These are phyloP conservation scores for Pogonomyrmex californicus DNA, from an alignment of 1,140 invertebrate species.

Conservation along the genomic window DNA sequence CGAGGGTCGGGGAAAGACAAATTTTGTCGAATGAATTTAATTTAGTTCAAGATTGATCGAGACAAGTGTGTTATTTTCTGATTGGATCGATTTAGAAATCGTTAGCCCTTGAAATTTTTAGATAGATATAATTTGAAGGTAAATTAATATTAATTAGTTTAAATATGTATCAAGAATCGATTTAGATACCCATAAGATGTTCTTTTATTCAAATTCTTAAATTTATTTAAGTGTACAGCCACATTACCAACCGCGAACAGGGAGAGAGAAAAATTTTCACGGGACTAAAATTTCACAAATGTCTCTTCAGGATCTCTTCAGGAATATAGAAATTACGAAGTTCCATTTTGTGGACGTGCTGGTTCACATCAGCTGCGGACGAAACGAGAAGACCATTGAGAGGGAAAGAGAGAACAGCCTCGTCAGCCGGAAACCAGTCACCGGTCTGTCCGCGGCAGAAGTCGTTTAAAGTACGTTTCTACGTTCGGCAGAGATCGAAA, in stretches of 20 bases:
- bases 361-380: slow-evolving; percentile 6
- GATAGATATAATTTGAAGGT: not conserved
- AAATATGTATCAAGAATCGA: not conserved
- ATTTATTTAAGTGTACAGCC: not conserved
- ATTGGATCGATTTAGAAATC: not conserved
- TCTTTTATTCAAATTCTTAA: not conserved
- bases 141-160: not conserved
- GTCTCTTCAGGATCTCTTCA: slow-evolving; percentile 29
- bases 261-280: not conserved
- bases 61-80: not conserved
- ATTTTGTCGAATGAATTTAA: not conserved
- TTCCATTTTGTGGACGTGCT: slow-evolving; percentile 48
- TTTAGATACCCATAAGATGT: not conserved
- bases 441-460: slow-evolving; percentile 67
- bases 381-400: slow-evolving; percentile 14
- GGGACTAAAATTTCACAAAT: slow-evolving; percentile 5
- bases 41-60: not conserved
- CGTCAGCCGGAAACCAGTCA: slow-evolving; percentile 73
- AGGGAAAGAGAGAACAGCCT: slow-evolving; percentile 49
- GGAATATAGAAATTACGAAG: slow-evolving; percentile 53
- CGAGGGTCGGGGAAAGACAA: not conserved
- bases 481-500: slow-evolving; percentile 52
- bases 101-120: not conserved
- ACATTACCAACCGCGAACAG: not conserved
- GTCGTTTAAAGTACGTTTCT: slow-evolving; percentile 64